Evolutionary conservation across 2,888 invertebrate species (phyloP), one percentile per base, ranked within the genome.

Genomic region (Melinopterus prodromus): DNA sequence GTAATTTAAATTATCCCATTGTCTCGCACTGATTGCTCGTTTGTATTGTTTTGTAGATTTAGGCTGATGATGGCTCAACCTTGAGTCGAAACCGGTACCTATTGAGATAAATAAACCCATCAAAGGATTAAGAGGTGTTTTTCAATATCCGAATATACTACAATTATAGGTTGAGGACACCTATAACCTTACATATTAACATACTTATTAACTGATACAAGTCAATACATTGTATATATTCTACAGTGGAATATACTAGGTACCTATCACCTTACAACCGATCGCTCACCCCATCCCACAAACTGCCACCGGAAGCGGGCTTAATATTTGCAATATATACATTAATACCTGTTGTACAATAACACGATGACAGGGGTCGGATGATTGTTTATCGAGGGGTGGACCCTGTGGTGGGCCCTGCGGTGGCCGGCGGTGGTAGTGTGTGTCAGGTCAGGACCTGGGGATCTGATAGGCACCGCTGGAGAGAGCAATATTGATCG

Each of bases 261-360:
- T 6, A 53, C 9, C 53, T 12, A 53, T 53, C 53, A 53, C 53
- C 53, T 53, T 2, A 53, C 7, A 53, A 12, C 53, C 53, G 1
- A 53, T 53, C 53, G 53, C 9, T 53, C 53, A 53, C 53, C 53
- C 12, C 53, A 53, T 53, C 53, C 53, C 53, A 53, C 53, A 53
- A 53, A 53, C 53, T 53, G 53, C 12, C 53, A 53, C 53, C 53
- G 7, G 53, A 53, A 53, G 53, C 9, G 1, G 53, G 1, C 53
- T 53, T 53, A 53, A 53, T 53, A 53, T 53, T 53, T 53, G 53
- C 53, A 53, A 53, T 53, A 53, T 53, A 82, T 84, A 84, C 85
- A 86, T 86, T 86, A 86, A 86, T 86, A 86, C 86, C 85, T 85
- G 86, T 86, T 86, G 86, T 85, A 85, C 85, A 85, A 86, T 86